Evolutionary conservation across 64 coral and sea anemone genomes (phyloP).

Genomic region (Orbicella faveolata): DNA sequence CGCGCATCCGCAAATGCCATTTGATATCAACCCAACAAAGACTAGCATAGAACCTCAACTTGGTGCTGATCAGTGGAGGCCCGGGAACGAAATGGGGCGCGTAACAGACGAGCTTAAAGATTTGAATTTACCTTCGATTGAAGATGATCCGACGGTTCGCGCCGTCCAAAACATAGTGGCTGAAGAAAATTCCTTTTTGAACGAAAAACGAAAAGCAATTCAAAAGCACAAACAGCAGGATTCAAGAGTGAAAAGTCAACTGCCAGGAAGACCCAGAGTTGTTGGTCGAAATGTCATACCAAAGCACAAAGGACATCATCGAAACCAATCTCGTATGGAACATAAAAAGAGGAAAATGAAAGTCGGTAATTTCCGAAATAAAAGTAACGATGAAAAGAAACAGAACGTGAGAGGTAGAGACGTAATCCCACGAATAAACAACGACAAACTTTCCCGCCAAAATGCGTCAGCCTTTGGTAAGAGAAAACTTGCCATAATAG

Average conservation of each 20-base stretch:
- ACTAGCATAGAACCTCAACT: conserved; percentile 12
- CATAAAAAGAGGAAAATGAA: not conserved
- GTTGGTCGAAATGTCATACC: conserved; percentile 14
- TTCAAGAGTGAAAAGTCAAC: not conserved
- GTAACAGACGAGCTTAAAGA: conserved; percentile 10
- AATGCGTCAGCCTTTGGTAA: not conserved
- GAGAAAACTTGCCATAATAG: not conserved
- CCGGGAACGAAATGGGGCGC: not conserved
- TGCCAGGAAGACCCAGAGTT: not conserved
- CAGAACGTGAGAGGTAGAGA: not conserved
- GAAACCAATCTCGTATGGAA: not conserved
- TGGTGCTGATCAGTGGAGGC: conserved; percentile 5
- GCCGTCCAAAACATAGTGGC: conserved; percentile 20
- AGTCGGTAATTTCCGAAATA: not conserved
- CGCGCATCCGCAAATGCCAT: not conserved
- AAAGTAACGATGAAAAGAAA: not conserved
- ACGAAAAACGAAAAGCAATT: conserved; percentile 28
- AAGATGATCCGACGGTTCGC: conserved; percentile 22
- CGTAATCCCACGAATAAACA: not conserved
- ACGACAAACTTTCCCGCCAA: not conserved
- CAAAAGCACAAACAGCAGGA: conserved; percentile 9
- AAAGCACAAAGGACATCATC: not conserved
- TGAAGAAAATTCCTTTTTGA: conserved; percentile 4
- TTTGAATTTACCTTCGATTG: conserved; percentile 31
- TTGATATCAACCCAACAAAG: conserved; percentile 13